Conservation (phyloP, 2,888 invertebrate species). For the Clepsis dumicolana region DNA sequence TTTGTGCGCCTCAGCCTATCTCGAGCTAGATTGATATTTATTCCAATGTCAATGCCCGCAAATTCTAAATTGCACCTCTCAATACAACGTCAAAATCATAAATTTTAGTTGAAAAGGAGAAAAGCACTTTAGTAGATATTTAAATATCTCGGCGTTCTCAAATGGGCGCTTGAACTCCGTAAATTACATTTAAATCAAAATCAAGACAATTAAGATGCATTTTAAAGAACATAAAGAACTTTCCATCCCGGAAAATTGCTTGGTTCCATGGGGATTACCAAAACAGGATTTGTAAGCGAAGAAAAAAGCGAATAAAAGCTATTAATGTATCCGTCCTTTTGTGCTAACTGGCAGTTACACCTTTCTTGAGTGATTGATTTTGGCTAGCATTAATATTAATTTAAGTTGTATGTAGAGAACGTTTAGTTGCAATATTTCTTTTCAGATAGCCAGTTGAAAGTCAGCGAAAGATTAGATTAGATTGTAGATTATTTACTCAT, state of each 20-base stretch:
- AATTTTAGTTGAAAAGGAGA: too few relatives aligned
- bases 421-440: too few relatives aligned
- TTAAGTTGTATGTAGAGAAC: not conserved
- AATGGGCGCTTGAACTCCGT: not conserved
- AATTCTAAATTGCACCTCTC: not conserved
- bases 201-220: not conserved
- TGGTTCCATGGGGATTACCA: not conserved
- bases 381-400: not conserved
- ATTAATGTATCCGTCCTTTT: not conserved
- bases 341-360: not conserved
- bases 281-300: not conserved
- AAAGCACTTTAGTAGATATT: too few relatives aligned
- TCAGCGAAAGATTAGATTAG: not conserved
- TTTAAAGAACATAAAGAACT: not conserved
- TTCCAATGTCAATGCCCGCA: not conserved
- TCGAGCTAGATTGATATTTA: not conserved
- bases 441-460: not conserved
- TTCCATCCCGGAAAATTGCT: slow-evolving; percentile 1
- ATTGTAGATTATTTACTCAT: too few relatives aligned
- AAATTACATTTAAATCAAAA: not conserved
- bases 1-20: not conserved
- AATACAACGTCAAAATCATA: too few relatives aligned
- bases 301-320: not conserved
- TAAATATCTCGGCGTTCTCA: too few relatives aligned
- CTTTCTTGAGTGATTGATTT: not conserved